These are phyloP conservation scores for Dendroctonus valens DNA, from an alignment of 1,140 invertebrate genomes.

Conservation along the genomic window DNA sequence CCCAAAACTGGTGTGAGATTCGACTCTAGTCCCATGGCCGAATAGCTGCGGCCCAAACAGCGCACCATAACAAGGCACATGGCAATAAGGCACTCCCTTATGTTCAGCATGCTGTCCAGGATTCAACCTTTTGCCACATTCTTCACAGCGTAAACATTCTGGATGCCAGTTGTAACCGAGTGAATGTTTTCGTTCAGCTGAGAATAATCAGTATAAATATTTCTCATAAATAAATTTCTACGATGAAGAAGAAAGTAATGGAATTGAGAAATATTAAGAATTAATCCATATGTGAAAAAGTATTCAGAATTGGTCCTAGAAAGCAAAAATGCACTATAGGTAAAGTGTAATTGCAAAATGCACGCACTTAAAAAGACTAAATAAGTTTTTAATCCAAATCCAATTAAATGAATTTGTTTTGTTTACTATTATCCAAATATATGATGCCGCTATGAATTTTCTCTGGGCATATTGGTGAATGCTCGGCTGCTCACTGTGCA, in stretches of 20 bases:
- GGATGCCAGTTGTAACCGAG: conserved; percentile 93
- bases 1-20: conserved; percentile 83
- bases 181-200: conserved; percentile 88
- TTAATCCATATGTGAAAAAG: conserved; percentile 3
- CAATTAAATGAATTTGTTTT: too few species aligned
- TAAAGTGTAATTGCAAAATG: too few species aligned
- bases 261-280: not conserved
- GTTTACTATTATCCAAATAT: too few species aligned
- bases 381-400: too few species aligned
- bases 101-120: conserved; percentile 90
- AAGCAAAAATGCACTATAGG: too few species aligned
- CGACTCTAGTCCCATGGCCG: conserved; percentile 82
- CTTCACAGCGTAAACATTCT: conserved; percentile 84
- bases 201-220: conserved; percentile 40
- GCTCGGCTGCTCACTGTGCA: too few species aligned
- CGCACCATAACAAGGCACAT: conserved; percentile 87
- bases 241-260: not conserved
- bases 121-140: conserved; percentile 87
- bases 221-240: not conserved
- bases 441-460: too few species aligned
- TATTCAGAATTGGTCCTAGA: conserved; percentile 1
- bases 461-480: too few species aligned
- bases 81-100: conserved; percentile 87
- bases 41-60: conserved; percentile 84
- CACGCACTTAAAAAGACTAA: too few species aligned